Percentiles rank a stretch among this genome's conserved stretches.
phyloP scores from a whole-genome alignment of 2,888 invertebrate genomes.

The Uropetala carovei region DNA sequence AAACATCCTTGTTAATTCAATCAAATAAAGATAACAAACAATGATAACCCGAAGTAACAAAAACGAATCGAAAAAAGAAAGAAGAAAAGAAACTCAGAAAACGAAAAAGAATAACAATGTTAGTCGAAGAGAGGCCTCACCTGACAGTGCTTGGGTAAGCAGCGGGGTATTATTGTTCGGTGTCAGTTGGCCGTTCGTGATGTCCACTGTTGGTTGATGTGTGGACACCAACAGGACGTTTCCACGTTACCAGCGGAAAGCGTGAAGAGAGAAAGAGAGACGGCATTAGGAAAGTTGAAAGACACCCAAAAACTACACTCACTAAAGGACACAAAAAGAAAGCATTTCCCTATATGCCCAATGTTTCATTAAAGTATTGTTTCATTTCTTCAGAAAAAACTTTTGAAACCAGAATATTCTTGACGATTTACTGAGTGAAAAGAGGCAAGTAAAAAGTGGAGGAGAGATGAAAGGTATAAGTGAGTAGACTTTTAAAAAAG shows the following conservation, averaged over 20 bases:
- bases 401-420: neutral
- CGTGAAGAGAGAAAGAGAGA: conserved; percentile 69
- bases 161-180: conserved; percentile 97
- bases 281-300: conserved; percentile 69
- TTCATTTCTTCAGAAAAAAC: conserved; percentile 10
- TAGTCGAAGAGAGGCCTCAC: conserved; percentile 77
- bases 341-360: conserved; percentile 61
- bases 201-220: conserved; percentile 90
- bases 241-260: conserved; percentile 75
- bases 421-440: neutral
- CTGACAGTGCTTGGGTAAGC: conserved; percentile 96
- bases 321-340: conserved; percentile 52
- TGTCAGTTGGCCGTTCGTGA: conserved; percentile 96
- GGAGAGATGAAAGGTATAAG: conserved; percentile 39
- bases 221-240: conserved; percentile 78
- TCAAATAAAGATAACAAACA: no score
- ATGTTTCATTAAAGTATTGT: neutral
- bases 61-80: neutral
- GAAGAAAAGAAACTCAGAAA: conserved; percentile 9
- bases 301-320: conserved; percentile 66
- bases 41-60: no score
- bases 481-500: conserved; percentile 3
- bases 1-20: no score
- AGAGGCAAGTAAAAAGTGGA: conserved; percentile 5
- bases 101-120: neutral